Conservation (phyloP, 2,888 invertebrate species). For the Amiota minor region DNA sequence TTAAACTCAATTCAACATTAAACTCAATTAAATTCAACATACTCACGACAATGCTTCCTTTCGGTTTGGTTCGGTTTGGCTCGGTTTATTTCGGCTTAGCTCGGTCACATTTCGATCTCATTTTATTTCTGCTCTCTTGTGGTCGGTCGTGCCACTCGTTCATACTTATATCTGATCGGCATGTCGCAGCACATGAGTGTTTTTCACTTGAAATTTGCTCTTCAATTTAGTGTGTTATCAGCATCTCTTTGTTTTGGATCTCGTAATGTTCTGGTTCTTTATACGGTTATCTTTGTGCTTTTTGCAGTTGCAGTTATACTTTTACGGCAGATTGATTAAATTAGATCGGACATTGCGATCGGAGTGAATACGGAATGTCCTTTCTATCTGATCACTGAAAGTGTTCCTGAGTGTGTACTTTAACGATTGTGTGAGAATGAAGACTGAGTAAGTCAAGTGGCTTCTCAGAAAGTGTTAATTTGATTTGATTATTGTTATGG, state of each 20-base stretch:
- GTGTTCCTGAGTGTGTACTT: not conserved
- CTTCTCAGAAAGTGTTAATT: not conserved
- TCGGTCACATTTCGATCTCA: too few species aligned
- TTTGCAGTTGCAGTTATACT: slow-evolving; percentile 1
- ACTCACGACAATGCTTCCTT: not conserved
- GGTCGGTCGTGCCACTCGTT: not conserved
- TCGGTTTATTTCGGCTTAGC: not conserved
- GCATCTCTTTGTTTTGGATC: slow-evolving; percentile 12
- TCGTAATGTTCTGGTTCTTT: not conserved
- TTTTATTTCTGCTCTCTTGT: too few species aligned
- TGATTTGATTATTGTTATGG: too few species aligned
- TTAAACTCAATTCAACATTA: not conserved
- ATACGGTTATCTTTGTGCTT: not conserved
- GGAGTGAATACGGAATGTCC: not conserved
- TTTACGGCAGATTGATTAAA: slow-evolving; percentile 8
- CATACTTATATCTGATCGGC: slow-evolving; percentile 7
- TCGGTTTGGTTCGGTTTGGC: not conserved
- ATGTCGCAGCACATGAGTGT: slow-evolving; percentile 14
- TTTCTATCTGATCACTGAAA: not conserved
- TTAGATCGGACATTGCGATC: slow-evolving; percentile 16
- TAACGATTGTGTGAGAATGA: not conserved
- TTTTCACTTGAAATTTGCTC: not conserved
- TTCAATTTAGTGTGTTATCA: slow-evolving; percentile 3
- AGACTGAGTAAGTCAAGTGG: not conserved
- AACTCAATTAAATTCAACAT: not conserved